Evolutionary conservation across 92 coral and sea anemone genomes (phyloP), one percentile per base, ranked within the genome.

Genomic region (Parazoanthus darwini): DNA sequence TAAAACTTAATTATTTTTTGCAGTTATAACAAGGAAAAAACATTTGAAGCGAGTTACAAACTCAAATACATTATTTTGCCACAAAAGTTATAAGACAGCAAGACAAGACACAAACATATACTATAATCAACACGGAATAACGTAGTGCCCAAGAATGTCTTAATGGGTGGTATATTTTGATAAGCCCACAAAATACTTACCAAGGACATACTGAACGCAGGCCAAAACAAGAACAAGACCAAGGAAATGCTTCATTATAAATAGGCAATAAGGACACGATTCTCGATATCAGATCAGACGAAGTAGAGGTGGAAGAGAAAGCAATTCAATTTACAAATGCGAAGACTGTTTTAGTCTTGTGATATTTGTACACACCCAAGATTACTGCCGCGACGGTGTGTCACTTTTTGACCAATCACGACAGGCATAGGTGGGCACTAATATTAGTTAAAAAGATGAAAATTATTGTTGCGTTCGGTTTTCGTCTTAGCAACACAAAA

Each of bases 401-500:
- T 74, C n/a, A 76, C 23, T 3, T 3, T n/a, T 26, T 14, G 8
- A n/a, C 80, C 80, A 76, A 76, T 76, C 82, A 79, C 82, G 14
- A 6, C 67, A 50, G 5, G 0, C 38, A 37, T 18, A 76, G 15
- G n/a, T 74, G 4, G 46, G 3, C 25, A 16, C 35, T 35, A 37
- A 42, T 6, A 37, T 42, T 76, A 23, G 14, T 38, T 29, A 76
- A 9, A 37, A 22, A n/a, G 25, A 22, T 22, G 5, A 50, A 79
- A 79, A n/a, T 79, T 16, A 26, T 79, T 79, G 67, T n/a, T 50
- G 20, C n/a, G 43, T 25, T 79, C 82, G 18, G 11, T 22, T 15
- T 11, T 79, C 59, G 2, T 46, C 82, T 44, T 50, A 79, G 82
- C 82, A 79, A 79, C 82, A 79, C 37, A 79, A n/a, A 79, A 25